Conservation (phyloP, 2,888 invertebrate species). For the Drosophila greeni region DNA sequence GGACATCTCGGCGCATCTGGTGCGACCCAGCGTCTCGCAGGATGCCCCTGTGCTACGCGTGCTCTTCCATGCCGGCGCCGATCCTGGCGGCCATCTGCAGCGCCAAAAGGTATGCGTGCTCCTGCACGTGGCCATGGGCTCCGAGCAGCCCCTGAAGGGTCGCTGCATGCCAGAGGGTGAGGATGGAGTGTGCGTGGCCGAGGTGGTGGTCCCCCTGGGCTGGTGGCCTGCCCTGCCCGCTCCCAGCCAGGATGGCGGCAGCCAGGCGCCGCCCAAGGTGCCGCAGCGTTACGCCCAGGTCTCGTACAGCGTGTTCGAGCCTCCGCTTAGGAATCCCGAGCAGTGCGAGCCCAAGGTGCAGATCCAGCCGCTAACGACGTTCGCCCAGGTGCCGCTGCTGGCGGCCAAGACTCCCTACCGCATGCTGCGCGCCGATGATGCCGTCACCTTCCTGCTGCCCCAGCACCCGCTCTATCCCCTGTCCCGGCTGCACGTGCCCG, state of each 20-base stretch:
- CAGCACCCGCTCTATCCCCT: constrained; percentile 93
- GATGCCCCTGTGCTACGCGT: constrained; percentile 95
- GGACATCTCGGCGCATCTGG: constrained; percentile 95
- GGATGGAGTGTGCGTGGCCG: constrained; percentile 94
- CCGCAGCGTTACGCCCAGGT: constrained; percentile 88
- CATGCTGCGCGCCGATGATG: constrained; percentile 90
- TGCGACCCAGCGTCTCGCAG: constrained; percentile 90
- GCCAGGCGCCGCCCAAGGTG: constrained; percentile 81
- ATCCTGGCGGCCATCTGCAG: constrained; percentile 88
- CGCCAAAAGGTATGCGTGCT: constrained; percentile 90
- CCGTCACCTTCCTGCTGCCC: constrained; percentile 90
- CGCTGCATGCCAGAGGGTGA: constrained; percentile 96
- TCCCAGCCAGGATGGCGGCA: constrained; percentile 82
- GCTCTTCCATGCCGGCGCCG: constrained; percentile 93
- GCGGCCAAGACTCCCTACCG: constrained; percentile 90
- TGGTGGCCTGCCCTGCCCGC: constrained; percentile 92
- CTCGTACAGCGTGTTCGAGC: constrained; percentile 93
- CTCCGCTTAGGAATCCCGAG: constrained; percentile 84
- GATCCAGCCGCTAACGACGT: constrained; percentile 84
- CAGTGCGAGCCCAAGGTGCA: constrained; percentile 87
- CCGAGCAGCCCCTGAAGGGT: constrained; percentile 85
- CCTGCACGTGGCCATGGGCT: constrained; percentile 84
- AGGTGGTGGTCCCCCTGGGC: constrained; percentile 90
- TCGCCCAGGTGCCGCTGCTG: constrained; percentile 84
- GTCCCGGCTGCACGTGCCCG: constrained; percentile 93